A percentile compares a stretch with the other conserved stretches of the same genome.
phyloP scores from a whole-genome alignment of 2,113 vertebrate genomes.

The Leptodactylus fuscus region DNA sequence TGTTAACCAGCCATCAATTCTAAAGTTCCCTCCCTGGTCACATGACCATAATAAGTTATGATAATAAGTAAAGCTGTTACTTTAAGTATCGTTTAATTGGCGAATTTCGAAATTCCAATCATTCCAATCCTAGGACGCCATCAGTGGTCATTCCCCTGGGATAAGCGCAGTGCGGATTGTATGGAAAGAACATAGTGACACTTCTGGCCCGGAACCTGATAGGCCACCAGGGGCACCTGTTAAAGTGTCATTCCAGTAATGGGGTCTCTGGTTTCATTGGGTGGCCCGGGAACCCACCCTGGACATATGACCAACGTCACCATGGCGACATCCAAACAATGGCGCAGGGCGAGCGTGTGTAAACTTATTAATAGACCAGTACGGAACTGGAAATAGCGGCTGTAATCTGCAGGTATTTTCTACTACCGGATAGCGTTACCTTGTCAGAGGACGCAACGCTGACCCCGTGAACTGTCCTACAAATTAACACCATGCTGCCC shows the following conservation, averaged over 20 bases:
- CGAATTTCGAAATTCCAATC: background rate
- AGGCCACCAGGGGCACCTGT: slow-evolving; percentile 71
- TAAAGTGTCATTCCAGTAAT: slow-evolving; percentile 73
- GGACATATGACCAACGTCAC: slow-evolving; percentile 68
- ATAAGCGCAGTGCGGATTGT: background rate
- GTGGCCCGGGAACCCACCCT: slow-evolving; percentile 67
- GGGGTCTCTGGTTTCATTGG: slow-evolving; percentile 77
- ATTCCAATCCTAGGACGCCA: background rate
- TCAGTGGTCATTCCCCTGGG: background rate
- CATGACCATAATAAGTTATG: too few species aligned
- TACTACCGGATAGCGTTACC: slow-evolving; percentile 68
- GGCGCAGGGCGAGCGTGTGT: slow-evolving; percentile 63
- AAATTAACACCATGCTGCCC: too few species aligned
- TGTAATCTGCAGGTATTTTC: slow-evolving; percentile 68
- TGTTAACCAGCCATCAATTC: too few species aligned
- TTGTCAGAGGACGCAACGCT: slow-evolving; percentile 9
- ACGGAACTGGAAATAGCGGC: slow-evolving; percentile 71
- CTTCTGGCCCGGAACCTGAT: slow-evolving; percentile 14
- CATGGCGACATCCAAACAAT: slow-evolving; percentile 77
- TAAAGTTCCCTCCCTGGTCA: too few species aligned
- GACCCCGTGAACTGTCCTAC: background rate
- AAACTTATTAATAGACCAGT: slow-evolving; percentile 71
- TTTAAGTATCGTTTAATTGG: too few species aligned
- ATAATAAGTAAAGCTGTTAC: too few species aligned
- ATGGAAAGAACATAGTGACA: slow-evolving; percentile 2